Evolutionary conservation across 1,140 invertebrate genomes (phyloP).

Genomic region (Gonioctena quinquepunctata): DNA sequence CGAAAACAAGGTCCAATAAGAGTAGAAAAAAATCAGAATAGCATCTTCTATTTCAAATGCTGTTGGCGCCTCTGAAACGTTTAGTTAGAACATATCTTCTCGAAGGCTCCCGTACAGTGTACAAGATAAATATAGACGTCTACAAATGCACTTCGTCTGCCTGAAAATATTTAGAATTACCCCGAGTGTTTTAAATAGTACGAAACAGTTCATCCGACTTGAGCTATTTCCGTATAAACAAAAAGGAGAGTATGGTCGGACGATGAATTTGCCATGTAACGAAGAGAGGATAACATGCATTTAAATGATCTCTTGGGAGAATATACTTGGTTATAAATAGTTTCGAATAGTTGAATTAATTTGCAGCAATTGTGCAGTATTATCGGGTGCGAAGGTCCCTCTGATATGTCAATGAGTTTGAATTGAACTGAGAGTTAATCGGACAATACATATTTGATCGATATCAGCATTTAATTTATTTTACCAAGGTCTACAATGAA

Average conservation of each 20-base stretch:
- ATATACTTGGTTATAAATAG: neutral
- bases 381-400: too few species aligned
- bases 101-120: neutral
- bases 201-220: too few species aligned
- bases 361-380: neutral
- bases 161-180: constrained; percentile 12
- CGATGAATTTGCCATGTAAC: neutral
- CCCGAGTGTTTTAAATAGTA: constrained; percentile 14
- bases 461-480: too few species aligned
- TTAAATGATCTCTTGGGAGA: neutral
- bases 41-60: too few species aligned
- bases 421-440: too few species aligned
- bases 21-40: too few species aligned
- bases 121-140: neutral
- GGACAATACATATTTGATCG: too few species aligned
- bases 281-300: neutral
- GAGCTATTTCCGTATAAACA: neutral
- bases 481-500: too few species aligned
- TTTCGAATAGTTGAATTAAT: neutral
- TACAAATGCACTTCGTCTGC: constrained; percentile 6
- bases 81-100: neutral
- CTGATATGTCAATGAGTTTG: too few species aligned
- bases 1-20: too few species aligned
- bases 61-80: neutral
- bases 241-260: neutral